Base-by-base conservation (phyloP, 2,113 vertebrate species). In the Pedetes capensis region DNA sequence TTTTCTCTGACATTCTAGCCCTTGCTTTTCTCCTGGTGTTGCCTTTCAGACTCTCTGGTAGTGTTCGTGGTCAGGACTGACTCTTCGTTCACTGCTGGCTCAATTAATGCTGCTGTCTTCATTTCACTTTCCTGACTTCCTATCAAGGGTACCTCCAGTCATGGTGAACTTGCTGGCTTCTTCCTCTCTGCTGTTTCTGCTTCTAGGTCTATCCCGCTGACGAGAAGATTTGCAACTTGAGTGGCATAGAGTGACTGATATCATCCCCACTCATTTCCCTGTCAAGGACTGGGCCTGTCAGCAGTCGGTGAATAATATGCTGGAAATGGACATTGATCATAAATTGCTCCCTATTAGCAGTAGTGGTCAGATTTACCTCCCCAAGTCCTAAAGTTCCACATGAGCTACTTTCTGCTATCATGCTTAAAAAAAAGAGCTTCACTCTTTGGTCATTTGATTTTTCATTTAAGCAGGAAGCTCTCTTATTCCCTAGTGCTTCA, bases 221-320 rank as follows among this genome's bases (percentile, higher is more conserved):
- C 85, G 72, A 27, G 27, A 97, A 96, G 96, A 97, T 97, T 97
- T 97, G 94, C 96, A 95, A 80, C 82, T 66, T 0, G 0, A 95
- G 57, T 91, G 96, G 95, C 96, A 96, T 80, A 92, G 89, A 96
- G 74, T 95, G 96, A 95, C 92, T 96, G 95, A 96, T 95, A 76
- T 78, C 80, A 89, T 94, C 42, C 69, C 87, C 59, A 90, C 79
- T 95, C 88, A 92, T 96, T 92, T 95, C 86, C 94, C 87, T 96
- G 92, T 96, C 89, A 90, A 78, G 93, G 42, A 95, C 75, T 93
- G 84, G 55, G 89, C 42, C 39, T 92, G 96, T 96, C 92, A 92
- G 87, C 66, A 59, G 71, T 34, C 20, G 74, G 76, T 94, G 93
- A 97, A 81, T 96, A 92, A 97, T 85, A 69, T 34, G 63, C 14